Conservation (phyloP, 2,113 vertebrate genomes). For the Cheirogaleus medius region DNA sequence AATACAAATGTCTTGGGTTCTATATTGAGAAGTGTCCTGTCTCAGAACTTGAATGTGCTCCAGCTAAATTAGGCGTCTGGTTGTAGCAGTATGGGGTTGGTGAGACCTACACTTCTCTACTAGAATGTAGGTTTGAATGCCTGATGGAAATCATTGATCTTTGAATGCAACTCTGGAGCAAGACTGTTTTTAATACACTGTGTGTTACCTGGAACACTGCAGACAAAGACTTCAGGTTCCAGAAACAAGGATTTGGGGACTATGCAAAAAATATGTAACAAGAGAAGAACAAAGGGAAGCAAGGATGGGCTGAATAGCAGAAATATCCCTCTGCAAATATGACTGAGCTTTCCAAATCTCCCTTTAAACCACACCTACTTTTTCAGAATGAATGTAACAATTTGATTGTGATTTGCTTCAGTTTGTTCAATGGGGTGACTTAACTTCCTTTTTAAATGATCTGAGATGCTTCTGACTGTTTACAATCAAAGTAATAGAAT, state of each 20-base stretch:
- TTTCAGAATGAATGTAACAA: neutral
- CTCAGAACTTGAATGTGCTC: neutral
- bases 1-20: neutral
- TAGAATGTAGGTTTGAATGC: neutral
- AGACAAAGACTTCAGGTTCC: neutral
- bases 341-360: neutral
- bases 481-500: neutral
- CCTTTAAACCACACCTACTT: neutral
- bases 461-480: neutral
- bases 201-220: neutral
- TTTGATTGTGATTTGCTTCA: conserved; percentile 1
- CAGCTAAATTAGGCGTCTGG: neutral
- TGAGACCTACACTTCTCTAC: neutral
- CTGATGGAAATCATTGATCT: neutral
- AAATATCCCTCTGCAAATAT: neutral
- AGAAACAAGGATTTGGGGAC: neutral
- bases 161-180: neutral
- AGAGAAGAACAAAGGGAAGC: neutral
- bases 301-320: neutral
- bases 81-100: accelerated
- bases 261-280: neutral
- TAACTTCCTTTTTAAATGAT: conserved; percentile 26
- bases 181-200: neutral
- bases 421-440: neutral
- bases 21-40: neutral